Evolutionary conservation across 2,797 vertebrate species (phyloP).

Genomic region (Coranthus polyacanthus): DNA sequence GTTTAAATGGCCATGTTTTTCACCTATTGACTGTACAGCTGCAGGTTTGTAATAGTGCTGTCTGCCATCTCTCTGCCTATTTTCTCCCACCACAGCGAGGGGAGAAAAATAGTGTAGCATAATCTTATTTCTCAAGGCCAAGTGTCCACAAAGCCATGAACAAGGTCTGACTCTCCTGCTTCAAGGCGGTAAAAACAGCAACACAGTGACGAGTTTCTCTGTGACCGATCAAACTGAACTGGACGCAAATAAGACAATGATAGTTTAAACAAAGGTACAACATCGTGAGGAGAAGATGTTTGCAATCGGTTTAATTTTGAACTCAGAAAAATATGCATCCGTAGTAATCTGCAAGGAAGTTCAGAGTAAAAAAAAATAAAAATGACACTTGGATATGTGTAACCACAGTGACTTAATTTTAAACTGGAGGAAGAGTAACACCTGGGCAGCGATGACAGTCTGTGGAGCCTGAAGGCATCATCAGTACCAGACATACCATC

Average conservation of each 20-base stretch:
- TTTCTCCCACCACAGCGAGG: constrained; percentile 39
- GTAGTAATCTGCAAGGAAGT: no score
- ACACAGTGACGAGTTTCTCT: constrained; percentile 8
- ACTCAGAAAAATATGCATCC: no score
- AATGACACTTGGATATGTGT: not conserved
- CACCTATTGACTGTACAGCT: constrained; percentile 38
- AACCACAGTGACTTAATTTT: not conserved
- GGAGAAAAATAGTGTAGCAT: constrained; percentile 33
- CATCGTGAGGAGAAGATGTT: not conserved
- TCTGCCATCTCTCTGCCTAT: constrained; percentile 41
- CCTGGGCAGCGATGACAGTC: constrained; percentile 22
- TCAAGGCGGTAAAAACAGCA: not conserved
- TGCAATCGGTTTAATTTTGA: no score
- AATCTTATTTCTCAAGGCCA: constrained; percentile 58
- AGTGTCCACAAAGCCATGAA: constrained; percentile 3
- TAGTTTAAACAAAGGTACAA: constrained; percentile 3
- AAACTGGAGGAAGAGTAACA: constrained; percentile 8
- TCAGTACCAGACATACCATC: constrained; percentile 56
- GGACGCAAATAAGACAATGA: constrained; percentile 15
- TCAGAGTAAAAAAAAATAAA: no score
- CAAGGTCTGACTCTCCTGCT: constrained; percentile 1
- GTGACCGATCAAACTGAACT: constrained; percentile 30
- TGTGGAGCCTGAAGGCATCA: constrained; percentile 48
- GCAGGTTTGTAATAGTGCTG: constrained; percentile 2
- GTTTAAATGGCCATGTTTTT: constrained; percentile 48